Evolutionary conservation across 2,797 vertebrate genomes (phyloP).

Genomic region (Falco rusticolus): DNA sequence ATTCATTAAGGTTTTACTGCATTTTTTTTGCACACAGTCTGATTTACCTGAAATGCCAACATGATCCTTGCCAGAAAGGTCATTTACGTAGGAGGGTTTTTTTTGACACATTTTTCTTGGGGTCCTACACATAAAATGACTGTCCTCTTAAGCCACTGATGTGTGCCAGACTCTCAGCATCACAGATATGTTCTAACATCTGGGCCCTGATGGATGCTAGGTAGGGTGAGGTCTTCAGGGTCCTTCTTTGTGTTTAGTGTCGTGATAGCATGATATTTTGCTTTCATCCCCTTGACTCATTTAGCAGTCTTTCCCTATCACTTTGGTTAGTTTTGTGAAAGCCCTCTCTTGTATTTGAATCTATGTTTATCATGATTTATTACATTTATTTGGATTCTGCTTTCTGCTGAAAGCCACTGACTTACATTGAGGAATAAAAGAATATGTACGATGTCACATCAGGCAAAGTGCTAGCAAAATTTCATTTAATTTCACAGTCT

Average conservation of each 20-base stretch:
- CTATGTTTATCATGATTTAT: neutral
- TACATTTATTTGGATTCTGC: neutral
- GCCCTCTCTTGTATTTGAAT: neutral
- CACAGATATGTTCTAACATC: neutral
- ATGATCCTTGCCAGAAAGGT: neutral
- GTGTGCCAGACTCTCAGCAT: neutral
- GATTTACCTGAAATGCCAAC: conserved; percentile 2
- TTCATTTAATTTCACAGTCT: neutral
- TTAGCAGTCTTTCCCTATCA: neutral
- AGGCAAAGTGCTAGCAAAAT: neutral
- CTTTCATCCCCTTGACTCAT: neutral
- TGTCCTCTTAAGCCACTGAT: neutral
- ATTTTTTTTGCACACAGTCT: neutral
- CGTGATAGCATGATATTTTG: neutral
- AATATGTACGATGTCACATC: neutral
- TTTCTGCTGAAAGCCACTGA: neutral
- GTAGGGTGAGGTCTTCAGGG: neutral
- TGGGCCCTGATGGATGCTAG: neutral
- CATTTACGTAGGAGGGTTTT: neutral
- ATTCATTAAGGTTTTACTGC: conserved; percentile 22
- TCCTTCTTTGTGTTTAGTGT: neutral
- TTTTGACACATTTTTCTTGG: neutral
- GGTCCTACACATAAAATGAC: neutral
- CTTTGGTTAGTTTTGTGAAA: neutral
- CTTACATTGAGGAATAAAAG: neutral